A percentile compares a stretch with the other conserved stretches of the same genome.
phyloP scores from a whole-genome alignment of 2,888 invertebrate species.

The Campoplex capitator region DNA sequence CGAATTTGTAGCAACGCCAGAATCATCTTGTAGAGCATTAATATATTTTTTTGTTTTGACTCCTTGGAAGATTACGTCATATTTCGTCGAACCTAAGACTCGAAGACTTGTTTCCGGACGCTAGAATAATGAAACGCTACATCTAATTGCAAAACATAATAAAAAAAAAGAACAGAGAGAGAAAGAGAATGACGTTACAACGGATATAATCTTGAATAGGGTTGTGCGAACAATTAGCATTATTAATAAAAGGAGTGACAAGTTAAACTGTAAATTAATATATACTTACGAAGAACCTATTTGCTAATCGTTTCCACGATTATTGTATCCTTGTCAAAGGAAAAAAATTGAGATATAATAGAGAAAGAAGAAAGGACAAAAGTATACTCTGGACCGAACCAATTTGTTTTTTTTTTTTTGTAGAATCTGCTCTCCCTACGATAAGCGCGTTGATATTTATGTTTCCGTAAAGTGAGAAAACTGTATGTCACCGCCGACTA shows the following conservation, averaged over 20 bases:
- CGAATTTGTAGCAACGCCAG: constrained; percentile 26
- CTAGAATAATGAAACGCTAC: constrained; percentile 51
- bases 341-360: constrained; percentile 19
- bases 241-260: constrained; percentile 67
- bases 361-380: constrained; percentile 28
- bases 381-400: constrained; percentile 36
- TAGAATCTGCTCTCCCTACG: constrained; percentile 38
- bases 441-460: constrained; percentile 49
- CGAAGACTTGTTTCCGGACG: constrained; percentile 72
- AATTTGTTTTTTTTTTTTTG: background rate
- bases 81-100: constrained; percentile 71
- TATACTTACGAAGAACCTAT: constrained; percentile 53
- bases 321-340: constrained; percentile 24
- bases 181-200: constrained; percentile 69
- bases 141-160: constrained; percentile 50
- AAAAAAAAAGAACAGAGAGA: constrained; percentile 20
- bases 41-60: constrained; percentile 41
- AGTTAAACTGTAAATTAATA: constrained; percentile 70
- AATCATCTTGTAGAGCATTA: constrained; percentile 17
- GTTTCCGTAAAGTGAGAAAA: constrained; percentile 67
- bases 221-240: constrained; percentile 71
- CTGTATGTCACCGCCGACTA: constrained; percentile 73
- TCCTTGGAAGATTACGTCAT: constrained; percentile 68
- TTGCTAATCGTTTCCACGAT: constrained; percentile 57
- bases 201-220: constrained; percentile 73